phyloP scores from a whole-genome alignment of 2,113 vertebrate species.

The Crotalus viridis region DNA sequence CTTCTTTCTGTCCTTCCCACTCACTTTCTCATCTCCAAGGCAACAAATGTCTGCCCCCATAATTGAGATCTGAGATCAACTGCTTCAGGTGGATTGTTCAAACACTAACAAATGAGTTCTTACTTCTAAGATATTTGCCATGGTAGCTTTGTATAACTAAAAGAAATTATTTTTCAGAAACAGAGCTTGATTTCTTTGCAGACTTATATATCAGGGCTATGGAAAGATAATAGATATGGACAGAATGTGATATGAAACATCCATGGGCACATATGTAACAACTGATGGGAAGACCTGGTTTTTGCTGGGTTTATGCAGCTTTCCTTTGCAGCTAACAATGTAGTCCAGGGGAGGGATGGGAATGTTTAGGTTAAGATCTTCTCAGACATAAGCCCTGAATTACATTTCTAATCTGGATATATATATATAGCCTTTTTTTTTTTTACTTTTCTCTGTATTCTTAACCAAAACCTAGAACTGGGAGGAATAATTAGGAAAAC shows the following conservation, averaged over 20 bases:
- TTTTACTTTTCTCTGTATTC: neutral
- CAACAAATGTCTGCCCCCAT: constrained; percentile 33
- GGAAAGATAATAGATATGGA: neutral
- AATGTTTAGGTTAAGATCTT: neutral
- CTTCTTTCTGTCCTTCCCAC: constrained; percentile 1
- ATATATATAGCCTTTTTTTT: neutral
- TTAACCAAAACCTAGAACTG: neutral
- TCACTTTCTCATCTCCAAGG: constrained; percentile 56
- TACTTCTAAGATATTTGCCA: constrained; percentile 37
- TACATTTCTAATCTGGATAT: neutral
- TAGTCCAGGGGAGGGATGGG: neutral
- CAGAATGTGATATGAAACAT: neutral
- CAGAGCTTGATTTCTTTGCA: neutral
- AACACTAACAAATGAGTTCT: constrained; percentile 7
- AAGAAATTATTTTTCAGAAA: neutral
- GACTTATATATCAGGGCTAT: neutral
- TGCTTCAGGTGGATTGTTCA: constrained; percentile 9
- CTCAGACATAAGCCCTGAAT: neutral
- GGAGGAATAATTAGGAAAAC: neutral
- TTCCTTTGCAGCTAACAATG: neutral
- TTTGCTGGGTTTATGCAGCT: neutral
- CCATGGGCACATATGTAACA: neutral
- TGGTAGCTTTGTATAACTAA: constrained; percentile 7
- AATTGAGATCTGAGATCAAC: constrained; percentile 30
- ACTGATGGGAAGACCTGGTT: neutral